phyloP scores from a whole-genome alignment of 2,797 vertebrate genomes.

The Rhynchonycteris naso region DNA sequence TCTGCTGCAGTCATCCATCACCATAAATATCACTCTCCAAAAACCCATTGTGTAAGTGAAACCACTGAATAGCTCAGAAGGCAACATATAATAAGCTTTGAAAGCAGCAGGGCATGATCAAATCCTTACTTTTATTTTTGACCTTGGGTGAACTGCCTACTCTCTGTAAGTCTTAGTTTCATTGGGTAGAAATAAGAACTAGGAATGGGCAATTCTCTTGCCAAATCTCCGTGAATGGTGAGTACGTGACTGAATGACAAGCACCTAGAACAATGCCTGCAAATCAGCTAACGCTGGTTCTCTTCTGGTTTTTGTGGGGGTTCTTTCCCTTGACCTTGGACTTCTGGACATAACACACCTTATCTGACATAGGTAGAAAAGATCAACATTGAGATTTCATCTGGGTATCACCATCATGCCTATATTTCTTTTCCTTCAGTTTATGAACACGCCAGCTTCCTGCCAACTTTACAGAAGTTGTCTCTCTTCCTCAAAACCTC shows the following conservation, averaged over 20 bases:
- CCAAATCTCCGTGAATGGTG: background rate
- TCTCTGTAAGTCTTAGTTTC: slow-evolving; percentile 18
- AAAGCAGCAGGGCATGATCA: background rate
- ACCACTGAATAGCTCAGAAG: background rate
- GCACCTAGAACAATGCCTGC: background rate
- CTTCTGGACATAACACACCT: background rate
- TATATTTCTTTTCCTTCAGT: background rate
- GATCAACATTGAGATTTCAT: background rate
- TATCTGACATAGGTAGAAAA: background rate
- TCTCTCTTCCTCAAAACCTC: background rate
- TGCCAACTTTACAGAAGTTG: slow-evolving; percentile 22
- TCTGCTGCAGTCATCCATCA: background rate
- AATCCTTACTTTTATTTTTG: slow-evolving; percentile 7
- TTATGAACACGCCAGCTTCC: background rate
- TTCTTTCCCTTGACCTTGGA: slow-evolving; percentile 2
- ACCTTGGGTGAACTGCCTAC: background rate
- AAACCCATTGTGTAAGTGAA: background rate
- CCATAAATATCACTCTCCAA: background rate
- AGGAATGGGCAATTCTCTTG: background rate
- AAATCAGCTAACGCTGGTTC: background rate
- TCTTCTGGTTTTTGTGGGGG: background rate
- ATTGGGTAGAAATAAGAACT: background rate
- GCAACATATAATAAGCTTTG: background rate
- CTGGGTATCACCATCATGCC: background rate
- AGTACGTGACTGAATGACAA: background rate